Percentiles rank a stretch among this genome's conserved stretches.
Conservation (phyloP, 2,888 invertebrate species). For the Slavum lentiscoides region DNA sequence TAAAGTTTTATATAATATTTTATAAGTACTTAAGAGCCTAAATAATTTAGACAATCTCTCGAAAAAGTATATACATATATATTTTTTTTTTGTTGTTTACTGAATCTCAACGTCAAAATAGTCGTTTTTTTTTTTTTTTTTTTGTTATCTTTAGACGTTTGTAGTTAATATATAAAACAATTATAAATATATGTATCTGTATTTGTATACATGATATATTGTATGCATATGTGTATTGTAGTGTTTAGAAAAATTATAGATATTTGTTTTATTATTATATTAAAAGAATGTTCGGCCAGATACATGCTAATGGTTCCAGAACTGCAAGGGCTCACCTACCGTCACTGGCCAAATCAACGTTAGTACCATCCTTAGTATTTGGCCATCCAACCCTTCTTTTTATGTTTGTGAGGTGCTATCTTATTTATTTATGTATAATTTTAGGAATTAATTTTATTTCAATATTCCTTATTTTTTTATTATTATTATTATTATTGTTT, state of each 20-base stretch:
- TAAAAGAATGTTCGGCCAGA: conserved; percentile 54
- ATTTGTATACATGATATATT: conserved; percentile 1
- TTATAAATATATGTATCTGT: not conserved
- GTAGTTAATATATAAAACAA: conserved; percentile 44
- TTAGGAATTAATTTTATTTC: conserved; percentile 53
- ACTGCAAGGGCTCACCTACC: conserved; percentile 53
- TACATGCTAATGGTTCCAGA: conserved; percentile 54
- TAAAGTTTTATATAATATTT: not conserved
- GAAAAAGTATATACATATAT: conserved; percentile 25
- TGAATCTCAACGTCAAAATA: conserved; percentile 52
- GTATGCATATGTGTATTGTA: not conserved
- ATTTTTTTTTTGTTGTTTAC: conserved; percentile 49
- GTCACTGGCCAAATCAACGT: conserved; percentile 53
- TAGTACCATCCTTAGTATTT: conserved; percentile 53
- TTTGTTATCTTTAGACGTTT: conserved; percentile 49
- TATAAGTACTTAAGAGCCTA: conserved; percentile 52
- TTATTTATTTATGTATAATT: conserved; percentile 51
- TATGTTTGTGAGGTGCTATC: conserved; percentile 52
- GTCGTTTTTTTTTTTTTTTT: conserved; percentile 51
- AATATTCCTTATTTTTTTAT: conserved; percentile 52
- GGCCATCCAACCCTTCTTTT: conserved; percentile 53
- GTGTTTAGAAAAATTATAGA: conserved; percentile 13
- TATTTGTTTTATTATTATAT: conserved; percentile 51
- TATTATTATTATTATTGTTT: conserved; percentile 37
- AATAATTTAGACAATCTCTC: conserved; percentile 41